phyloP scores from a whole-genome alignment of 2,888 invertebrate genomes.

The Thysanoteuthis rhombus region DNA sequence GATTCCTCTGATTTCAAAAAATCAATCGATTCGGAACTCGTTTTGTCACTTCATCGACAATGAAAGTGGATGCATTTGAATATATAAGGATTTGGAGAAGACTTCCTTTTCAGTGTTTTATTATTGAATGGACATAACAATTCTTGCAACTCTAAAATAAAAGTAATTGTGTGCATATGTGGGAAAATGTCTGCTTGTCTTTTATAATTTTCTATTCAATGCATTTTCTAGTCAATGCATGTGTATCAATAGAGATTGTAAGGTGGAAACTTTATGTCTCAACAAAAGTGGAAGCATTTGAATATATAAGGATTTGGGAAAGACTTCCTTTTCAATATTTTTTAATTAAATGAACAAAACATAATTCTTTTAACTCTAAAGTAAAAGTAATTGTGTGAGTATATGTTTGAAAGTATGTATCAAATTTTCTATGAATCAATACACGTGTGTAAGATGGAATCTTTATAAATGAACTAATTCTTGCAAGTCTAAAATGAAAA shows the following conservation, averaged over 20 bases:
- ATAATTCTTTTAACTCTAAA: background rate
- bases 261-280: too few relatives aligned
- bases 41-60: background rate
- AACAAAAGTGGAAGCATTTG: background rate
- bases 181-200: background rate
- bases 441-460: too few relatives aligned
- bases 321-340: too few relatives aligned
- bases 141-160: background rate
- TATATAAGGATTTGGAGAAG: too few relatives aligned
- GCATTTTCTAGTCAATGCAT: too few relatives aligned
- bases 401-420: background rate
- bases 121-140: background rate
- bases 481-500: too few relatives aligned
- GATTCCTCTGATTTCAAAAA: background rate
- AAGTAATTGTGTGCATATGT: background rate
- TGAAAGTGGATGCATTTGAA: background rate
- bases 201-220: too few relatives aligned
- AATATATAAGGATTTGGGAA: too few relatives aligned
- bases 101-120: too few relatives aligned
- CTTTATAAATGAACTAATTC: too few relatives aligned
- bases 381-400: background rate
- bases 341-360: background rate
- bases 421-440: too few relatives aligned
- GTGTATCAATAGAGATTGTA: too few relatives aligned
- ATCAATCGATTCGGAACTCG: background rate